Evolutionary conservation across 2,797 vertebrate genomes (phyloP).

Genomic region (Chlorospingus semifuscus): DNA sequence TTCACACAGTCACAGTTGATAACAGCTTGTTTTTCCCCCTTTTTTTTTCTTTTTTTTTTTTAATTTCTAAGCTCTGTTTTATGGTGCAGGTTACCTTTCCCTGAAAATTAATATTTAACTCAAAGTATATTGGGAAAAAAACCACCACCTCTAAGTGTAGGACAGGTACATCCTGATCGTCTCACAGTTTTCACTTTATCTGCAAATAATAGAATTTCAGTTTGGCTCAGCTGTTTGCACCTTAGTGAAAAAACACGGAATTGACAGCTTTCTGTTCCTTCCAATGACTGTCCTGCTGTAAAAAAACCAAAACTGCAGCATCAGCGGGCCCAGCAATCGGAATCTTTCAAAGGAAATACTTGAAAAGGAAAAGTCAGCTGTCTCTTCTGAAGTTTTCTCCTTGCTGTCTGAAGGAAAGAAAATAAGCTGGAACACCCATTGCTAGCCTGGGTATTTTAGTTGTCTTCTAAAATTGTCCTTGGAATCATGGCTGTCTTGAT

Average conservation of each 20-base stretch:
- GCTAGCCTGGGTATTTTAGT: background rate
- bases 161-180: slow-evolving; percentile 20
- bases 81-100: slow-evolving; percentile 30
- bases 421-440: background rate
- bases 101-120: slow-evolving; percentile 67
- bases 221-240: background rate
- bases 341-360: background rate
- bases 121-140: slow-evolving; percentile 59
- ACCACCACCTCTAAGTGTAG: rapidly evolving
- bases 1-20: slow-evolving; percentile 43
- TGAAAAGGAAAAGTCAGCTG: background rate
- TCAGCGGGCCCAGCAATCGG: background rate
- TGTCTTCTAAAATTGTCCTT: background rate
- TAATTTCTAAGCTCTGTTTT: slow-evolving; percentile 17
- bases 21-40: background rate
- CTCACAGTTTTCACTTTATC: slow-evolving; percentile 17
- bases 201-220: background rate
- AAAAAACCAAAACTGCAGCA: background rate
- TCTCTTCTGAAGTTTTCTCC: background rate
- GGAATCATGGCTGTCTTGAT: rapidly evolving
- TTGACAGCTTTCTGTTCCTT: background rate
- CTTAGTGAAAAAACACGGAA: background rate
- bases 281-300: background rate
- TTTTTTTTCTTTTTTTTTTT: rapidly evolving
- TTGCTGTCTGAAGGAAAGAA: background rate